Percentiles rank a stretch among this genome's conserved stretches.
Conservation (phyloP, 2,888 invertebrate genomes). For the Zygothrica quintamaculata region DNA sequence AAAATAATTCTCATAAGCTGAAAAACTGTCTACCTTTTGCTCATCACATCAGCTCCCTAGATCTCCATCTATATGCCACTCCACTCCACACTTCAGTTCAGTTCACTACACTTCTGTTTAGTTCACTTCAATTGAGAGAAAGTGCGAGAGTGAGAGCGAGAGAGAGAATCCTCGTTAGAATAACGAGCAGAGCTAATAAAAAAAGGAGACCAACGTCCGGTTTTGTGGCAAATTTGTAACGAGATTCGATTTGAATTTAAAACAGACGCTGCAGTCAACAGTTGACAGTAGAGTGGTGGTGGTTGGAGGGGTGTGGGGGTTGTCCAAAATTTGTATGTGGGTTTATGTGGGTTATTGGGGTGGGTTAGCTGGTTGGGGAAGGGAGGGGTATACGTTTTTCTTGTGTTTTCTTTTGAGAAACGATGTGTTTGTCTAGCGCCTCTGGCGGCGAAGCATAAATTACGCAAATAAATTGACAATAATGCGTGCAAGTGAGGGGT, state of each 20-base stretch:
- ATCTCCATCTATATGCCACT: neutral
- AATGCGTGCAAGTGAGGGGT: constrained; percentile 60
- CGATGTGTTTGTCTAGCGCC: constrained; percentile 56
- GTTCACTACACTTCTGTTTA: too few species aligned
- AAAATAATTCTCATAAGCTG: too few species aligned
- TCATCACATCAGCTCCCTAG: neutral
- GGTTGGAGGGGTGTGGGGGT: too few species aligned
- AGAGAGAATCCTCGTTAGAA: constrained; percentile 18
- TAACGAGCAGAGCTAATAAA: constrained; percentile 55
- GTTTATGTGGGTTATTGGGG: neutral
- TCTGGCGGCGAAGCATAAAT: constrained; percentile 71
- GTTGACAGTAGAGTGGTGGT: constrained; percentile 58
- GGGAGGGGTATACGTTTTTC: neutral
- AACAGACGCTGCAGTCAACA: constrained; percentile 71
- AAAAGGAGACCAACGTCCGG: constrained; percentile 36
- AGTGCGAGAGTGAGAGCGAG: too few species aligned
- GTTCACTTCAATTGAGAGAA: too few species aligned
- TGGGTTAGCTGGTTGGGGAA: neutral
- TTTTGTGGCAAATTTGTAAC: constrained; percentile 62
- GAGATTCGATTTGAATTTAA: constrained; percentile 82
- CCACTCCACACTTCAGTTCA: too few species aligned
- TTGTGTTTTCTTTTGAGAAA: neutral
- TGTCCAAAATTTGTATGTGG: too few species aligned
- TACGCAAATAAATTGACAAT: constrained; percentile 80
- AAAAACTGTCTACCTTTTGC: neutral